A percentile compares a stretch with the other conserved stretches of the same genome.
These are phyloP conservation scores for Lamproptera curius DNA, from an alignment of 2,888 invertebrate genomes.

Conservation along the genomic window DNA sequence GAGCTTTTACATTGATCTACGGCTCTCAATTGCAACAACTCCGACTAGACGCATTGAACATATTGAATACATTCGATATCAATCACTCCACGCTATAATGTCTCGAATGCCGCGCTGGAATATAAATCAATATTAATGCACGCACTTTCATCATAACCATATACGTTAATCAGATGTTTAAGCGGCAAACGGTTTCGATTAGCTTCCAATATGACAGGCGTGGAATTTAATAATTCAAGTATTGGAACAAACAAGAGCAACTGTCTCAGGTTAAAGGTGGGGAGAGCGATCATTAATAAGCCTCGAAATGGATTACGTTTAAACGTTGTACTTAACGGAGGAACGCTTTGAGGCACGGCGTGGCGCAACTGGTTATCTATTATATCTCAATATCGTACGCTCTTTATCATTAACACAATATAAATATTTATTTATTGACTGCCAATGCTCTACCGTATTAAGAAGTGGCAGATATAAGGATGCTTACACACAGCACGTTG, in stretches of 20 bases:
- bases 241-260: conserved; percentile 23
- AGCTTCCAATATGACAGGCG: conserved; percentile 18
- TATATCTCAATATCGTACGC: conserved; percentile 52
- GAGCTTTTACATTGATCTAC: conserved; percentile 3
- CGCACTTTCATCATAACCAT: conserved; percentile 18
- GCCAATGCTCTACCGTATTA: conserved; percentile 48
- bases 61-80: conserved; percentile 10
- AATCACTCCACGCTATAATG: conserved; percentile 17
- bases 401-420: conserved; percentile 68
- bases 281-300: conserved; percentile 25
- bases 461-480: conserved; percentile 53
- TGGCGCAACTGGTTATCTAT: conserved; percentile 45
- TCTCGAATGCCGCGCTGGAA: conserved; percentile 1
- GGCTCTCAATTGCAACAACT: conserved; percentile 1
- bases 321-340: conserved; percentile 22
- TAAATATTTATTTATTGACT: conserved; percentile 65
- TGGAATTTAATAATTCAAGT: conserved; percentile 16
- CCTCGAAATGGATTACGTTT: conserved; percentile 26
- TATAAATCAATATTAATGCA: conserved; percentile 20
- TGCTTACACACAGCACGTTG: conserved; percentile 28
- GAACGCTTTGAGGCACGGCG: conserved; percentile 37
- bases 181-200: conserved; percentile 18
- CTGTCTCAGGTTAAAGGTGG: conserved; percentile 23
- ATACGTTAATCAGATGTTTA: conserved; percentile 19
- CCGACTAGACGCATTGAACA: conserved; percentile 5